Evolutionary conservation across 2,888 invertebrate genomes (phyloP), one percentile per base, ranked within the genome.

Genomic region (Ashinkailepas kermadecensis): DNA sequence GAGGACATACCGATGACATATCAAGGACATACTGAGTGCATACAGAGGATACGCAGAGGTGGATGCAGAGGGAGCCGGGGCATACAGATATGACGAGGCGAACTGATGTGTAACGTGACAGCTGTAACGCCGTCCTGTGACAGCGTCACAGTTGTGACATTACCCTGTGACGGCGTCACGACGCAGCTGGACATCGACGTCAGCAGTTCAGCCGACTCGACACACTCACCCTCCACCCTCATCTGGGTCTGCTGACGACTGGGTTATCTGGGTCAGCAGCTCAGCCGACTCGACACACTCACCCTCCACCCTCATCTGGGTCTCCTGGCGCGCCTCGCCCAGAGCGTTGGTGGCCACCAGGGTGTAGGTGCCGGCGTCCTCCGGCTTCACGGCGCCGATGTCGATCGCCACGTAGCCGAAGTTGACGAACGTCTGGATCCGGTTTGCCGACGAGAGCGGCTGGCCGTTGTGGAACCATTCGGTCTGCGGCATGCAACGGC

Each of bases 391-490:
- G 88, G 94, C 95, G 83, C 95, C 90, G 85, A 99, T 96, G 86
- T 99, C 98, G 84, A 99, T 90, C 64, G 97, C 96, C 39, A 98
- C 97, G 87, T 97, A 97, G 83, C 98, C 98, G 88, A 99, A 98
- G 88, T 99, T 97, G 86, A 97, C 94, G 87, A 95, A 95, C 13
- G 95, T 95, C 88, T 96, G 96, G 86, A 96, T 98, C 85, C 98
- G 92, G 86, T 94, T 95, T 65, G 95, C 95, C 83, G 92, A 92
- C 86, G 93, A 93, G 83, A 99, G 93, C 83, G 95, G 92, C 87
- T 94, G 93, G 81, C 96, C 97, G 88, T 99, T 97, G 86, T 95
- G 95, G 87, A 95, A 97, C 99, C 99, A 99, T 89, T 98, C 97
- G 83, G 96, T 93, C 86, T 88, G 86, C 86, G 89, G 67, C 4